Percentiles rank a stretch among this genome's conserved stretches.
phyloP scores from a whole-genome alignment of 2,113 vertebrate species.

The Vulpes lagopus region DNA sequence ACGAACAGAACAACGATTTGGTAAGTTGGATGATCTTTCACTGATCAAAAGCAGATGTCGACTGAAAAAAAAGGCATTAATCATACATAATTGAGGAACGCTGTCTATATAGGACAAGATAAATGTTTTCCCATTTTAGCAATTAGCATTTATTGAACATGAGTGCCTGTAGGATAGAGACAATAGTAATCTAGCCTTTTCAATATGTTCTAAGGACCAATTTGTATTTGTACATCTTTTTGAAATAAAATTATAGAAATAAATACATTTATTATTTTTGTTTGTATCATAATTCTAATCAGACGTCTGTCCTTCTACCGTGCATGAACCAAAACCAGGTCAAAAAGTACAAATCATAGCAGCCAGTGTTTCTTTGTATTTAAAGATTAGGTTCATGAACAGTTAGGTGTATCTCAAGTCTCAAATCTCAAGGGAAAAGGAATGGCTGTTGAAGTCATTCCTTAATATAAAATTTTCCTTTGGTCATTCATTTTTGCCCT shows the following conservation, averaged over 20 bases:
- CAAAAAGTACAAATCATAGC: constrained; percentile 30
- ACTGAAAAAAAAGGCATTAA: constrained; percentile 37
- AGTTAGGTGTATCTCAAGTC: background rate
- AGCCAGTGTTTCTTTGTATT: constrained; percentile 24
- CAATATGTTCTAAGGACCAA: constrained; percentile 7
- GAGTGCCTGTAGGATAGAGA: constrained; percentile 10
- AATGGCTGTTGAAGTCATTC: constrained; percentile 20
- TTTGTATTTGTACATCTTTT: constrained; percentile 60
- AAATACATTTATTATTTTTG: constrained; percentile 32
- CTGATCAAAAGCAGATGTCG: constrained; percentile 63
- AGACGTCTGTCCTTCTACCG: background rate
- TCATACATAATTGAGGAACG: constrained; percentile 51
- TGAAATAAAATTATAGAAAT: constrained; percentile 26
- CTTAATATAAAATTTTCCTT: constrained; percentile 40
- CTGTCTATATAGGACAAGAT: constrained; percentile 27
- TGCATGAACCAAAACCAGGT: constrained; percentile 24
- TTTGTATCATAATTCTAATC: constrained; percentile 8
- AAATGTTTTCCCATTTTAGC: constrained; percentile 60
- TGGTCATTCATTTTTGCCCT: constrained; percentile 18
- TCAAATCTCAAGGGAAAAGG: constrained; percentile 32
- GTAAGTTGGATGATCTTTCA: constrained; percentile 27
- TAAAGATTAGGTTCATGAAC: constrained; percentile 4
- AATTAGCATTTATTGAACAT: constrained; percentile 55
- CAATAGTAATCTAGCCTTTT: constrained; percentile 50
- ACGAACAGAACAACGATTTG: constrained; percentile 55